Percentiles rank a stretch among this genome's conserved stretches.
Evolutionary conservation across 2,888 invertebrate genomes (phyloP).

Genomic region (Steinernema carpocapsae): DNA sequence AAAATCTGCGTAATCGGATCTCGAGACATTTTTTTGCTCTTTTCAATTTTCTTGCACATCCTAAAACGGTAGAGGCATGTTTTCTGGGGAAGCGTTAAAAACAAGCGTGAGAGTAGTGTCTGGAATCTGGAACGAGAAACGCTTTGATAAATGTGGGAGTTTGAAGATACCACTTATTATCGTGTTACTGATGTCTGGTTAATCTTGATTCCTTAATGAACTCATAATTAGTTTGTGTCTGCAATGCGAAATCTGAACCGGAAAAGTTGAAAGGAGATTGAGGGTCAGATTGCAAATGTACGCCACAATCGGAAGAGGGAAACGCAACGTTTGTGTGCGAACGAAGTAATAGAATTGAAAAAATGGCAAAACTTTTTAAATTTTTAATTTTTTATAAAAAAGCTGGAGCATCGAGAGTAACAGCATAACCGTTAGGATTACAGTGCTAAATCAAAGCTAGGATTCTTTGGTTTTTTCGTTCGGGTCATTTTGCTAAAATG

Average conservation of each 20-base stretch:
- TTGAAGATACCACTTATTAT: not conserved
- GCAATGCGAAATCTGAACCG: not conserved
- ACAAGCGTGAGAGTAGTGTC: not conserved
- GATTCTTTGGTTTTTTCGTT: too few relatives aligned
- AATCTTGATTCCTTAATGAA: not conserved
- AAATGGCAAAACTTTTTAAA: too few relatives aligned
- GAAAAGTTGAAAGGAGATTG: not conserved
- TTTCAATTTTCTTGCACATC: not conserved
- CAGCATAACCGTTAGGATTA: too few relatives aligned
- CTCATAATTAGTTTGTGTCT: conserved; percentile 14
- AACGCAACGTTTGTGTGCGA: too few relatives aligned
- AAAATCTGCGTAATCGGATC: conserved; percentile 13
- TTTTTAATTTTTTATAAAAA: too few relatives aligned
- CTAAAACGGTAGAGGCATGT: not conserved
- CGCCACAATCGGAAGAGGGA: too few relatives aligned
- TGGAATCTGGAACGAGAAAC: too few relatives aligned
- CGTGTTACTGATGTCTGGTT: too few relatives aligned
- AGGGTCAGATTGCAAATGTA: not conserved
- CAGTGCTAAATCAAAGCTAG: too few relatives aligned
- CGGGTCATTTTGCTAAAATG: too few relatives aligned
- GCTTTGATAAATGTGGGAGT: not conserved
- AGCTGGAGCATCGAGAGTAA: too few relatives aligned
- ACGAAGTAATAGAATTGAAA: too few relatives aligned
- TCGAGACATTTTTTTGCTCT: not conserved
- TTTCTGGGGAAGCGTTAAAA: not conserved